Base-by-base conservation (phyloP, 2,888 invertebrate species). In the Deilephila porcellus region DNA sequence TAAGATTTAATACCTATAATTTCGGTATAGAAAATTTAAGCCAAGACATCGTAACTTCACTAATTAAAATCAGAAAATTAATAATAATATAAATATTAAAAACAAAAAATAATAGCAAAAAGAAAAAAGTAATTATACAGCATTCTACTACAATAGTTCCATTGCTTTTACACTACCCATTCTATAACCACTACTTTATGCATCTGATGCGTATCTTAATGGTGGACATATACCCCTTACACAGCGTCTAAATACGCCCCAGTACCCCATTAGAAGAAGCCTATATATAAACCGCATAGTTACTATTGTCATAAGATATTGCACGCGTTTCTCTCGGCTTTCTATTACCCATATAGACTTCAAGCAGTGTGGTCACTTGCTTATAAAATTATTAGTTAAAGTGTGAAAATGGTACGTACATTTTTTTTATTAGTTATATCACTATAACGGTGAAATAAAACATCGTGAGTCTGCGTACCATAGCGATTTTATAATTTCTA, bases 261-360 rank as follows among this genome's bases (percentile, higher is more conserved):
- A 45, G 14, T 20, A 25, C 25, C 8, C 6, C 45, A 67, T 67
- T 52, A 67, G 52, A 67, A 52, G 14, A 14, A 37, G 17, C 29
- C 20, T 29, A 62, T 64, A 37, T 45, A 45, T 45, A 45, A n/a
- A 25, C 52, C 14, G 20, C 45, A 14, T 67, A 20, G 5, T 67
- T 67, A 25, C 52, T 45, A 64, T n/a, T 63, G 63, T 63, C 37
- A 45, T 45, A 25, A 67, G 52, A 67, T 67, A 67, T 67, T 25
- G 19, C 11, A 25, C 67, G 67, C 17, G 45, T 67, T 67, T 67
- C 67, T 45, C 64, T 67, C 25, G 20, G 17, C 67, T 67, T 67
- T 67, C 17, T 37, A 67, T 14, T 67, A 52, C 6, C 45, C 20
- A 25, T 25, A 20, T 20, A 67, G 67, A 17, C 25, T 29, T 52